These are phyloP conservation scores for Plecotus auritus DNA, from an alignment of 2,113 vertebrate species.

Conservation along the genomic window DNA sequence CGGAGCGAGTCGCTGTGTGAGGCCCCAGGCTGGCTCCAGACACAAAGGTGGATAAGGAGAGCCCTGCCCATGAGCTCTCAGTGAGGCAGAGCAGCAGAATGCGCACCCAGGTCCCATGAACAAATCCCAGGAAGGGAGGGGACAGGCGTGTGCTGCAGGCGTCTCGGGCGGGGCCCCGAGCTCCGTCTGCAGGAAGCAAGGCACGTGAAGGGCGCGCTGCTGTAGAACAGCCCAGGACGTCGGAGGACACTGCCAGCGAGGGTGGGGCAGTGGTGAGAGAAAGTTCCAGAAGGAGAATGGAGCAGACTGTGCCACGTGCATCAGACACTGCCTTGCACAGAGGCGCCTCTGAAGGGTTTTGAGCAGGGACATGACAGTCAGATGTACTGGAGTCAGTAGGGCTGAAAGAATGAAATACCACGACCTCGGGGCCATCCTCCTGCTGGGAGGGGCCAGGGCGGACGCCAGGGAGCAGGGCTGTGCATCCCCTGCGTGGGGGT, in stretches of 20 bases:
- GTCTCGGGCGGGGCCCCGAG: no score
- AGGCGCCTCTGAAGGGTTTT: background rate
- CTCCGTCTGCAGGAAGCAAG: no score
- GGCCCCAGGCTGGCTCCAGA: background rate
- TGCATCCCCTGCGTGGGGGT: rapidly evolving
- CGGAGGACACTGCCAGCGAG: background rate
- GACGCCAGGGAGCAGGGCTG: background rate
- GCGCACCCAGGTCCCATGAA: rapidly evolving
- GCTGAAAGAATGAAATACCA: background rate
- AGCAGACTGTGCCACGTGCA: rapidly evolving
- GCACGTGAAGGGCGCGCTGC: background rate
- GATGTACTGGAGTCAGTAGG: background rate
- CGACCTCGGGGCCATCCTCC: background rate
- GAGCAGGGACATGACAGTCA: background rate
- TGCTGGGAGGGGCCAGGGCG: rapidly evolving
- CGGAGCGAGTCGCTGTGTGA: rapidly evolving
- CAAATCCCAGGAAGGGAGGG: background rate
- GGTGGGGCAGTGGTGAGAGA: background rate
- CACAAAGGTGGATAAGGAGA: rapidly evolving
- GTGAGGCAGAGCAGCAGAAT: background rate
- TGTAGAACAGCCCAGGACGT: rapidly evolving
- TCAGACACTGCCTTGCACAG: background rate
- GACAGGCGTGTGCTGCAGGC: background rate
- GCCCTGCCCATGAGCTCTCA: rapidly evolving
- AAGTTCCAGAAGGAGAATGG: background rate